Conservation (phyloP, 2,888 invertebrate genomes). For the Ligdia adustata region DNA sequence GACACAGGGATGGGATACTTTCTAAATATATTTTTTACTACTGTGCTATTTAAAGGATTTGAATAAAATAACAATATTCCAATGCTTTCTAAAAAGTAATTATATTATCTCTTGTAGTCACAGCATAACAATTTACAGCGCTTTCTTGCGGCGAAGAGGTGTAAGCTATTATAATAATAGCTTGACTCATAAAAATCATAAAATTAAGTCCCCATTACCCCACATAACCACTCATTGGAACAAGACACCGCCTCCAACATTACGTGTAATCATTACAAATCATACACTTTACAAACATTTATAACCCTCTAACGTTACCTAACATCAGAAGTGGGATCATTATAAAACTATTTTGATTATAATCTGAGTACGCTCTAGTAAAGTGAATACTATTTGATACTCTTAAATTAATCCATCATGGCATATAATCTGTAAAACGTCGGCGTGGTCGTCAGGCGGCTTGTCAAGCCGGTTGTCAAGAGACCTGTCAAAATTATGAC, state of each 20-base stretch:
- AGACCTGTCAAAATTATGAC: conserved; percentile 76
- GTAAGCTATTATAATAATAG: conserved; percentile 20
- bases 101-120: conserved; percentile 15
- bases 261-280: conserved; percentile 33
- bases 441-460: conserved; percentile 56
- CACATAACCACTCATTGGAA: conserved; percentile 28
- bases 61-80: too few species aligned
- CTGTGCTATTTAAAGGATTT: too few species aligned
- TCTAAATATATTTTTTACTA: too few species aligned
- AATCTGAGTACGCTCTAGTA: conserved; percentile 51
- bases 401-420: conserved; percentile 78
- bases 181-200: conserved; percentile 23
- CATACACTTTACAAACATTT: conserved; percentile 23
- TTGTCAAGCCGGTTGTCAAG: conserved; percentile 68
- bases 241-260: conserved; percentile 33
- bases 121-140: conserved; percentile 12
- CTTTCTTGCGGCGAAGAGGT: conserved; percentile 15
- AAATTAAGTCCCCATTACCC: conserved; percentile 34
- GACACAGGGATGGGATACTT: too few species aligned
- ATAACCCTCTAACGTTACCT: conserved; percentile 30
- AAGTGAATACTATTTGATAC: conserved; percentile 54
- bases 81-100: conserved; percentile 16
- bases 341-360: conserved; percentile 54
- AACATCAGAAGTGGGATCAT: conserved; percentile 42
- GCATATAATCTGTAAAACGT: conserved; percentile 70